These are phyloP conservation scores for Smithornis capensis DNA, from an alignment of 2,113 vertebrate species.

Conservation along the genomic window DNA sequence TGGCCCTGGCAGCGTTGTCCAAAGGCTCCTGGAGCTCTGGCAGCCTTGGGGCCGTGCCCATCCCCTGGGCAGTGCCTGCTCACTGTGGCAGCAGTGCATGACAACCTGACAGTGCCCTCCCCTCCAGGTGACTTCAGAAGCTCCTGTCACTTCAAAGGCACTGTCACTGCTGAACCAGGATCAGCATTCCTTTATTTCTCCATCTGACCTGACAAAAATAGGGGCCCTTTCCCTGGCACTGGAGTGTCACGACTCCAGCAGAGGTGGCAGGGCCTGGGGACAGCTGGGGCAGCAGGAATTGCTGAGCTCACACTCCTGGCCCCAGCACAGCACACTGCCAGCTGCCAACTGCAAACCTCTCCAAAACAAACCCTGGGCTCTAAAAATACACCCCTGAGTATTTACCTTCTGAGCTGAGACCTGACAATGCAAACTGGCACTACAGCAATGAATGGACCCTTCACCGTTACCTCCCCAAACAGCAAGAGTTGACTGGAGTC, in stretches of 20 bases:
- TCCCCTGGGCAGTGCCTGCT: too few species aligned
- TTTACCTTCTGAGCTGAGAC: background rate
- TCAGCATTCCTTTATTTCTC: background rate
- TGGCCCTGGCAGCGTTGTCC: too few species aligned
- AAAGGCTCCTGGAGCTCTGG: too few species aligned
- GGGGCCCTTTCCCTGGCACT: background rate
- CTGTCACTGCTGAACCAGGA: background rate
- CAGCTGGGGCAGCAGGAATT: background rate
- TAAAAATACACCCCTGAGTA: conserved; percentile 20
- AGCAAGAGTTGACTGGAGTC: background rate
- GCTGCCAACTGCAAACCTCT: background rate
- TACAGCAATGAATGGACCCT: background rate
- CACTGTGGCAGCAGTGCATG: background rate
- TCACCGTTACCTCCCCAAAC: background rate
- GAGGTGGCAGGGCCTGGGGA: background rate
- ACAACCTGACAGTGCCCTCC: background rate
- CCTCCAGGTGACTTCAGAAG: background rate
- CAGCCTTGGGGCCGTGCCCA: too few species aligned
- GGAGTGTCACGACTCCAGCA: background rate
- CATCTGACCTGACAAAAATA: background rate
- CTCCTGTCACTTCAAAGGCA: background rate
- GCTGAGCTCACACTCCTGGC: background rate
- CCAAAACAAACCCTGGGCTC: conserved; percentile 13
- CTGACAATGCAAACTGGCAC: background rate
- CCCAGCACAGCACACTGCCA: background rate